These are phyloP conservation scores for Brachionus rubens DNA, from an alignment of 1,140 invertebrate genomes.

Conservation along the genomic window DNA sequence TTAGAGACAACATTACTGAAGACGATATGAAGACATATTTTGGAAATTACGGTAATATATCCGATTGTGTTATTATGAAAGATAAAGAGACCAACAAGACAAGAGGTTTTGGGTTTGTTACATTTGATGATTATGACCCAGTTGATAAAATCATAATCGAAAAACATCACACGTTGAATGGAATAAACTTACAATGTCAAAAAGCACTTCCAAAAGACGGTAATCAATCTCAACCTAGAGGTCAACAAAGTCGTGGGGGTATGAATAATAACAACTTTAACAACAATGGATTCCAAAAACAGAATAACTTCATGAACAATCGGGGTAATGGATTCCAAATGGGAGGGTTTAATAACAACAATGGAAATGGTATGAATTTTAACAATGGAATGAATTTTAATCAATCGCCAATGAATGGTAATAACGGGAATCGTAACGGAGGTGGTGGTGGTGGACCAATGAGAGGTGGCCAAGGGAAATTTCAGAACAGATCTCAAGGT, in stretches of 20 bases:
- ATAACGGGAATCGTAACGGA: too few relatives aligned
- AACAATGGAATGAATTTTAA: too few relatives aligned
- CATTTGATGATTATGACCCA: conserved; percentile 73
- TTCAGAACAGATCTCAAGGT: neutral
- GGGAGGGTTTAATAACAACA: conserved; percentile 5
- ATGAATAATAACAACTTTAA: neutral
- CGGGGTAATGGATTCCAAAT: neutral
- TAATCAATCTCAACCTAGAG: too few relatives aligned
- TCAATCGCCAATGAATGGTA: neutral
- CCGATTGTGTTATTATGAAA: conserved; percentile 73
- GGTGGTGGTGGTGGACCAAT: conserved; percentile 18
- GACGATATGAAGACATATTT: conserved; percentile 76
- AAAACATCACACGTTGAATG: conserved; percentile 60
- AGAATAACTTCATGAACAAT: neutral
- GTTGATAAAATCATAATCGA: conserved; percentile 53
- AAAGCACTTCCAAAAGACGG: conserved; percentile 63
- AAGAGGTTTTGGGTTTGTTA: conserved; percentile 86
- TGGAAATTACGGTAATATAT: conserved; percentile 66
- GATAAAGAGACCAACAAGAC: conserved; percentile 77
- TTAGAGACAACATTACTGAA: conserved; percentile 64
- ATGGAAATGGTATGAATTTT: neutral
- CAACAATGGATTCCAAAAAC: neutral
- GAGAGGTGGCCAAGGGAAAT: conserved; percentile 18
- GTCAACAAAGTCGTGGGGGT: too few relatives aligned
- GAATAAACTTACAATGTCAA: conserved; percentile 62